These are phyloP conservation scores for Pampus argenteus DNA, from an alignment of 2,797 vertebrate species.

Conservation along the genomic window DNA sequence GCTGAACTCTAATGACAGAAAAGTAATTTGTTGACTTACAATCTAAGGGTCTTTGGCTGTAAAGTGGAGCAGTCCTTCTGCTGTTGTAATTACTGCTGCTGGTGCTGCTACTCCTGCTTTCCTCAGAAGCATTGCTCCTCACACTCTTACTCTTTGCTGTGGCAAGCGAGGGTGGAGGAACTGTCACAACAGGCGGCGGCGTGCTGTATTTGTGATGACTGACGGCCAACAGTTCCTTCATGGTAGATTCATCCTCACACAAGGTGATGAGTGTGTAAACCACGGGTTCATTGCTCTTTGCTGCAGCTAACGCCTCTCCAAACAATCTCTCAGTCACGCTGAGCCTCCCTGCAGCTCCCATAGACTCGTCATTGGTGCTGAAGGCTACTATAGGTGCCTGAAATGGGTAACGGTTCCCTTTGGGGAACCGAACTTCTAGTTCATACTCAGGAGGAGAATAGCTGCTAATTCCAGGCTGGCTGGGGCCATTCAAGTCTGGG, in stretches of 20 bases:
- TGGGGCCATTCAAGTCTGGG: constrained; percentile 58
- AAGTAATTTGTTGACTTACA: constrained; percentile 63
- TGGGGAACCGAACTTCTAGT: constrained; percentile 93
- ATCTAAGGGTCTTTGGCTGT: constrained; percentile 52
- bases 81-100: constrained; percentile 44
- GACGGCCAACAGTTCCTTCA: constrained; percentile 85
- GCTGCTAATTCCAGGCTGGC: constrained; percentile 86
- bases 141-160: constrained; percentile 70
- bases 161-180: constrained; percentile 37
- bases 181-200: constrained; percentile 79
- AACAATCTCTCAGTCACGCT: constrained; percentile 91
- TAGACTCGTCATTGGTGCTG: constrained; percentile 90
- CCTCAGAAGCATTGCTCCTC: constrained; percentile 61
- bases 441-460: constrained; percentile 87
- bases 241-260: constrained; percentile 89
- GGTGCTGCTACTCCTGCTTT: constrained; percentile 50
- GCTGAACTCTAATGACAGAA: not conserved
- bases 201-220: constrained; percentile 91
- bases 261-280: constrained; percentile 91
- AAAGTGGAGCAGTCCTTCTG: constrained; percentile 37
- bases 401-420: constrained; percentile 92
- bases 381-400: constrained; percentile 94
- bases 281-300: constrained; percentile 88
- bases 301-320: constrained; percentile 88
- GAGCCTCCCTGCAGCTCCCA: constrained; percentile 89